These are phyloP conservation scores for Trochalopteron elliotii DNA, from an alignment of 2,113 vertebrate genomes.

Conservation along the genomic window DNA sequence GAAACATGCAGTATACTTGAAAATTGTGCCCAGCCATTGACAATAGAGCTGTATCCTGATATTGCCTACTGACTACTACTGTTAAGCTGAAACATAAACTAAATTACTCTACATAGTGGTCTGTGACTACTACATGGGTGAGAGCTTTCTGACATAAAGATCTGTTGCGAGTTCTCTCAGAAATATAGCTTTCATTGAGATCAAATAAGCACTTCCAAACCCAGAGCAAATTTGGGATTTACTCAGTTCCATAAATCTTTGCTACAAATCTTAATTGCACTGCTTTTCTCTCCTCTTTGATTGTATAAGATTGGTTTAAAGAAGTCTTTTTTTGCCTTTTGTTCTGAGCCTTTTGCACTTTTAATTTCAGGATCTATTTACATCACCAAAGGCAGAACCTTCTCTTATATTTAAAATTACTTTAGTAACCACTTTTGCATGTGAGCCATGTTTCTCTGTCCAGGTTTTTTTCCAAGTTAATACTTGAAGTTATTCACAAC, in stretches of 20 bases:
- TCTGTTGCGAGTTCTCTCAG: background rate
- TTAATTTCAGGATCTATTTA: background rate
- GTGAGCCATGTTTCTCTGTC: background rate
- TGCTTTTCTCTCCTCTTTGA: background rate
- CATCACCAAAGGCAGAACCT: background rate
- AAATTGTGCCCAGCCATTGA: background rate
- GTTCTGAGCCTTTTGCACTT: background rate
- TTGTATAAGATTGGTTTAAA: background rate
- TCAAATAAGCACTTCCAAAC: background rate
- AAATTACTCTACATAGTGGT: background rate
- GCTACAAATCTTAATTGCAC: background rate
- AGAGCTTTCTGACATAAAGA: background rate
- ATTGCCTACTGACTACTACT: background rate
- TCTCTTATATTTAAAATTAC: background rate
- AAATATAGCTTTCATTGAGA: background rate
- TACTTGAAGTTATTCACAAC: background rate
- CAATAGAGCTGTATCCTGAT: background rate
- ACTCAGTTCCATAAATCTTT: background rate
- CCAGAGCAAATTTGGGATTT: background rate
- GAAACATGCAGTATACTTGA: background rate
- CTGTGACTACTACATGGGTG: background rate
- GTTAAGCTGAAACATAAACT: background rate
- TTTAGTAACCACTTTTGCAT: background rate
- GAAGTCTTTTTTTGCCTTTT: background rate
- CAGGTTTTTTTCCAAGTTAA: background rate